Percentiles rank a stretch among this genome's conserved stretches.
Conservation (phyloP, 1,140 invertebrate species). For the Telenomus remus region DNA sequence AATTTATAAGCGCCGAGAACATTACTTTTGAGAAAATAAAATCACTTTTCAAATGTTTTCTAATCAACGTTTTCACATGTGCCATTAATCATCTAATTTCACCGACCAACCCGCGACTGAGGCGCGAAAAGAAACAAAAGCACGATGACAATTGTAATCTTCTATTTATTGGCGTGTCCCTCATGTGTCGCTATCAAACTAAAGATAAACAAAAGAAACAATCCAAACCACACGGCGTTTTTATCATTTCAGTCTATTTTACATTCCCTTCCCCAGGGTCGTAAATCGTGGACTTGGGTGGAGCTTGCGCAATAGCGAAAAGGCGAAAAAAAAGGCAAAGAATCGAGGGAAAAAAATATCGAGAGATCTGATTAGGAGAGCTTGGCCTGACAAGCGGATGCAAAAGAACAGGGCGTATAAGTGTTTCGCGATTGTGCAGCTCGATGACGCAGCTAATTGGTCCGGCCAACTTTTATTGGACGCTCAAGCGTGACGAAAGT, state of each 20-base stretch:
- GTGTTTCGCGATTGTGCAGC: slow-evolving; percentile 21
- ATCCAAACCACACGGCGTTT: slow-evolving; percentile 8
- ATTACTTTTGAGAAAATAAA: slow-evolving; percentile 65
- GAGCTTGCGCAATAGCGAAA: slow-evolving; percentile 19
- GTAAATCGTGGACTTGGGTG: slow-evolving; percentile 13
- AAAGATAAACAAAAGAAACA: slow-evolving; percentile 7
- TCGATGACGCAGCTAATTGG: slow-evolving; percentile 42
- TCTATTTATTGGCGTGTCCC: slow-evolving; percentile 26
- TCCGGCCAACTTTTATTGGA: slow-evolving; percentile 29
- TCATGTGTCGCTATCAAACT: slow-evolving; percentile 27
- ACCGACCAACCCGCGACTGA: slow-evolving; percentile 35
- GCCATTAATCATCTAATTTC: slow-evolving; percentile 32
- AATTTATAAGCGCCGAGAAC: slow-evolving; percentile 61
- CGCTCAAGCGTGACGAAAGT: slow-evolving; percentile 39
- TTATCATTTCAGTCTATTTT: slow-evolving; percentile 26
- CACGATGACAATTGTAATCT: slow-evolving; percentile 6
- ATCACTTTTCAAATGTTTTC: slow-evolving; percentile 69
- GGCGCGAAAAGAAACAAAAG: not conserved
- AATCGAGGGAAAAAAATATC: slow-evolving; percentile 1
- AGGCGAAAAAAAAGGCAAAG: too few relatives aligned
- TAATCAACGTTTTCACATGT: slow-evolving; percentile 56
- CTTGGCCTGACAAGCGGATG: not conserved
- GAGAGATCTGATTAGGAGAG: slow-evolving; percentile 15
- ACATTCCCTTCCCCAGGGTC: slow-evolving; percentile 17
- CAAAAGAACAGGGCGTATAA: slow-evolving; percentile 1